Evolutionary conservation across 2,888 invertebrate species (phyloP).

Genomic region (Chaetoderma sp.): DNA sequence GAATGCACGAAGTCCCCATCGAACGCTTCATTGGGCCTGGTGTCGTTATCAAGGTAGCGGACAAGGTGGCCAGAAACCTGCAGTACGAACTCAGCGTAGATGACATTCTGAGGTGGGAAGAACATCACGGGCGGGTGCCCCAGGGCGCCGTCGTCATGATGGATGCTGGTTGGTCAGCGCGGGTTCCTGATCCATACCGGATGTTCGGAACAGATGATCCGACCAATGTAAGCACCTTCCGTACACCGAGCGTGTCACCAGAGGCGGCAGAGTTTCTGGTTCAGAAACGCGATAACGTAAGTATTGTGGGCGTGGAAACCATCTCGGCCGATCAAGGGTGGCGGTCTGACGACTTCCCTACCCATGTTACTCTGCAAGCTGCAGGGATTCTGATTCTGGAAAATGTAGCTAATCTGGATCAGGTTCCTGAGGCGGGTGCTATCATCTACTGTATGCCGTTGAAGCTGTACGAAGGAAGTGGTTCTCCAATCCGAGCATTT

Average conservation of each 20-base stretch:
- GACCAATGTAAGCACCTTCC: neutral
- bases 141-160: conserved; percentile 3
- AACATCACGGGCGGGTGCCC: neutral
- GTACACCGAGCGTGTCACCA: neutral
- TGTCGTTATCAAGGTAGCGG: neutral
- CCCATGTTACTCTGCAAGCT: neutral
- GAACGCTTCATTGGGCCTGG: neutral
- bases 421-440: neutral
- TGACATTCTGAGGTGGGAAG: neutral
- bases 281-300: neutral
- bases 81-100: neutral
- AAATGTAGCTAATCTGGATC: conserved; percentile 1
- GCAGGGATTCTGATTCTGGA: neutral
- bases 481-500: neutral
- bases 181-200: neutral
- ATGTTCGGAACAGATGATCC: neutral
- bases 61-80: neutral
- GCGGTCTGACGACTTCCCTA: too few species aligned
- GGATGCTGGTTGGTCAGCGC: neutral
- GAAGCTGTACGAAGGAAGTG: neutral
- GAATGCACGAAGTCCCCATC: neutral
- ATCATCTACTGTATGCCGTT: neutral
- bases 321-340: neutral
- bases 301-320: neutral
- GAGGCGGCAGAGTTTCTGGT: neutral